Conservation (phyloP, 2,888 invertebrate species). For the Philopedon plagiatum region DNA sequence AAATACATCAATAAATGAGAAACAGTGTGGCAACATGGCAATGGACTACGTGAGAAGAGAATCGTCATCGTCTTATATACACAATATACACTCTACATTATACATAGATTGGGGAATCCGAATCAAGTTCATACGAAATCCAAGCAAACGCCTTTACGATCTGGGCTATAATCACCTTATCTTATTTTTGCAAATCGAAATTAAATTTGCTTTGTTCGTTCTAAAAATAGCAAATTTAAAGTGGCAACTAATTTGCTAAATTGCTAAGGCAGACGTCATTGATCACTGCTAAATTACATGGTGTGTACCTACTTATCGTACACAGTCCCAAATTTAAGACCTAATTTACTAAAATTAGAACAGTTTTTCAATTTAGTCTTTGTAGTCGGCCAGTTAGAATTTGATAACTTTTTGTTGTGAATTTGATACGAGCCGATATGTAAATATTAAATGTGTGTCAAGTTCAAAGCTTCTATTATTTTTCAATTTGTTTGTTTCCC, state of each 20-base stretch:
- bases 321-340: background rate
- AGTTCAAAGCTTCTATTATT: no score
- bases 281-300: background rate
- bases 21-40: constrained; percentile 12
- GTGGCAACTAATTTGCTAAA: background rate
- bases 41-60: constrained; percentile 24
- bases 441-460: no score
- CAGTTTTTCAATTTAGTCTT: no score
- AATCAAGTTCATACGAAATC: background rate
- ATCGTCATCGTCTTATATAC: constrained; percentile 11
- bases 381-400: no score
- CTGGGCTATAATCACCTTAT: background rate
- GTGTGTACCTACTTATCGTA: background rate
- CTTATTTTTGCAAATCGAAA: background rate
- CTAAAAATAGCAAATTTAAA: background rate
- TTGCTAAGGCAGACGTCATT: background rate
- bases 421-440: no score
- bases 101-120: constrained; percentile 14
- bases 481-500: no score
- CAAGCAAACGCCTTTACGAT: background rate
- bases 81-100: no score
- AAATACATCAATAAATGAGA: no score
- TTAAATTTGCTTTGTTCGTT: background rate
- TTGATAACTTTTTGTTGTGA: no score
- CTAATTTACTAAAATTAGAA: no score